Evolutionary conservation across 2,888 invertebrate species (phyloP), one percentile per base, ranked within the genome.

Genomic region (Phaedon cochleariae): DNA sequence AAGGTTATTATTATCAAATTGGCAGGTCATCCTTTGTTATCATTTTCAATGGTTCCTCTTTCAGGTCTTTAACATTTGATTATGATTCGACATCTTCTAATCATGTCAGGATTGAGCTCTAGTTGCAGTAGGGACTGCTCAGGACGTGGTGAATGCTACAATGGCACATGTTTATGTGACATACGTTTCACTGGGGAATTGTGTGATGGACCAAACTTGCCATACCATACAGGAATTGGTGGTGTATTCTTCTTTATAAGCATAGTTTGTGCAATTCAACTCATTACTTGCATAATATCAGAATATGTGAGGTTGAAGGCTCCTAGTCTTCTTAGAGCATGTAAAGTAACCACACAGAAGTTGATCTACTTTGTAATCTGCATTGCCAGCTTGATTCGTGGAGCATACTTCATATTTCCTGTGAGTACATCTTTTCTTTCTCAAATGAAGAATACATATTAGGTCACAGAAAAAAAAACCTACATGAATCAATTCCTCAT

Each of bases 141-240:
- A 78, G 95, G 95, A 69, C 91, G 93, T 69, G 96, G 96, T 18
- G 96, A 96, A 85, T 96, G 96, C 84, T 89, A 93, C 81, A 94
- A 96, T 83, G 95, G 95, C 71, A 95, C 94, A 60, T 96, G 96
- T 81, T 87, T 95, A 74, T 96, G 96, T 84, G 95, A 95, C 87
- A 96, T 96, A 76, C 88, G 90, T 61, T 96, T 92, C 83, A 88
- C 94, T 66, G 96, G 96, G 9, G 90, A 92, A 66, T 89, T 92
- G 78, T 94, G 96, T 81, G 90, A 91, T 65, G 90, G 91, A 26
- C 93, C 92, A 69, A 95, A 96, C 84, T 83, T 94, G 75, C 92
- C 92, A 29, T 96, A 95, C 80, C 93, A 89, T 78, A 87, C 87
- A 26, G 89, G 88, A 69, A 90, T 91, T 66, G 91, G 91, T 29